Evolutionary conservation across 23 tunicate genomes (phyloP).

Genomic region (Ciona savignyi): DNA sequence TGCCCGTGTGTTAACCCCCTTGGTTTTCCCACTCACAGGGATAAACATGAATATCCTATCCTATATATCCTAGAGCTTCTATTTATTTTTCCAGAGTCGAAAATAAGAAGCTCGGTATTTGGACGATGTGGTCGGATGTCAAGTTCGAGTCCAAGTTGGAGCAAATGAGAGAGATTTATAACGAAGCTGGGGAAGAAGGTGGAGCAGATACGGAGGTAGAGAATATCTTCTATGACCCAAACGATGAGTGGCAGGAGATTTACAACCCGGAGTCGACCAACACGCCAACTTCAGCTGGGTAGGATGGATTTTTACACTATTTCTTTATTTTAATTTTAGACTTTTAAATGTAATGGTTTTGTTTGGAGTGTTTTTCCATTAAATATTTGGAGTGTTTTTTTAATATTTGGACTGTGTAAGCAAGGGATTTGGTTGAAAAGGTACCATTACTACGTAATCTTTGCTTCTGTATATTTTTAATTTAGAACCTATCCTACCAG

Average conservation of each 20-base stretch:
- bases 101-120: slow-evolving; percentile 56
- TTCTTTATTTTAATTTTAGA: too few species aligned
- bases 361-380: too few species aligned
- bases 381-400: too few species aligned
- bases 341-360: too few species aligned
- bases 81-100: slow-evolving; percentile 24
- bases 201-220: slow-evolving; percentile 15
- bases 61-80: not conserved
- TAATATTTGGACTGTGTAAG: too few species aligned
- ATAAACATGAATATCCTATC: too few species aligned
- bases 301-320: not conserved
- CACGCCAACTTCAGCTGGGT: not conserved
- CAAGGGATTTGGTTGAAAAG: too few species aligned
- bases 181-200: not conserved
- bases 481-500: too few species aligned
- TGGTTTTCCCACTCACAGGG: too few species aligned
- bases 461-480: too few species aligned
- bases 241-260: slow-evolving; percentile 65
- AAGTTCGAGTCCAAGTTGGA: slow-evolving; percentile 71
- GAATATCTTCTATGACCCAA: slow-evolving; percentile 58
- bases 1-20: too few species aligned
- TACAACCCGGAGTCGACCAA: not conserved
- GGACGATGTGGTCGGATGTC: slow-evolving; percentile 76
- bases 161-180: slow-evolving; percentile 53
- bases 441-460: too few species aligned